Conservation (phyloP, 2,113 vertebrate genomes). For the Nestor notabilis region DNA sequence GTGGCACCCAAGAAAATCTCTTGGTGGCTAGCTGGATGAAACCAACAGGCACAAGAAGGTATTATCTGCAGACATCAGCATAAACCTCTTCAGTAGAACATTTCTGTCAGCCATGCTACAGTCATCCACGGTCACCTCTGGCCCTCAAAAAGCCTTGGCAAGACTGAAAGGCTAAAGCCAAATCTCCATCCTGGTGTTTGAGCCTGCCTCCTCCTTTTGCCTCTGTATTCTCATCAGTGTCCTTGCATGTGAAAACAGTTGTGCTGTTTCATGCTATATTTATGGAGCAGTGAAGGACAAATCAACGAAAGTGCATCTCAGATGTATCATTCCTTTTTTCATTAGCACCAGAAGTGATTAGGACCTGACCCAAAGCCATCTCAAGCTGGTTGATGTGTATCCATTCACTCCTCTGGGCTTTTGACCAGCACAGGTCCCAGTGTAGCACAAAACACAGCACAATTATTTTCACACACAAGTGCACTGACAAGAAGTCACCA, state of each 20-base stretch:
- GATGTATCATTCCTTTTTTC: not conserved
- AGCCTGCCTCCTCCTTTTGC: not conserved
- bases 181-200: not conserved
- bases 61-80: not conserved
- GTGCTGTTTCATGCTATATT: not conserved
- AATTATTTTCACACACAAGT: not conserved
- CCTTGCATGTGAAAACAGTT: not conserved
- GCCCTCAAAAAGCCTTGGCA: not conserved
- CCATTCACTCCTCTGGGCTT: not conserved
- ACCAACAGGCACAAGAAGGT: not conserved
- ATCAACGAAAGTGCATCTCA: not conserved
- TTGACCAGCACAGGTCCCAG: not conserved
- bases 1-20: not conserved
- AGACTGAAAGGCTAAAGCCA: not conserved
- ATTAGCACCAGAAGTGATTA: not conserved
- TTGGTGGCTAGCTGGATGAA: not conserved
- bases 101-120: not conserved
- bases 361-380: not conserved
- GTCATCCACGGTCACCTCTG: not conserved
- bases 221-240: not conserved
- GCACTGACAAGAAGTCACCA: not conserved
- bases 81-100: not conserved
- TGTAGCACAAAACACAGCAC: not conserved
- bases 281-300: not conserved
- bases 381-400: not conserved